phyloP scores from a whole-genome alignment of 2,113 vertebrate genomes.

The Scortum barcoo region DNA sequence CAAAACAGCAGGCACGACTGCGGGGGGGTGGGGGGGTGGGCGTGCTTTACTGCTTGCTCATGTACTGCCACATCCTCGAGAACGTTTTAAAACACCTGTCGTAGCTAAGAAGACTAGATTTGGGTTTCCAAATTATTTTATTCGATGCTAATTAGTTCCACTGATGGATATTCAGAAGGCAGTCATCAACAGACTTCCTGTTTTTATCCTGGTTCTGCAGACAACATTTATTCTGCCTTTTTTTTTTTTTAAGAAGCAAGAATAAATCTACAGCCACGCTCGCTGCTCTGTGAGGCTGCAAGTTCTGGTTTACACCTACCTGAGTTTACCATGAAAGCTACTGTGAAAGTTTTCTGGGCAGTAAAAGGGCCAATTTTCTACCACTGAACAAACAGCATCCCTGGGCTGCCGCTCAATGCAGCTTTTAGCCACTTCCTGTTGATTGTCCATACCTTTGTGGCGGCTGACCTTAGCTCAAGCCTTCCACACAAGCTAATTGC shows the following conservation, averaged over 20 bases:
- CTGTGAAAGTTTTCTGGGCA: background rate
- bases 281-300: background rate
- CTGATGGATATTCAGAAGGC: background rate
- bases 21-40: no score
- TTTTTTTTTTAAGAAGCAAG: no score
- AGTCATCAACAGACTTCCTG: background rate
- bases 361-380: slow-evolving; percentile 29
- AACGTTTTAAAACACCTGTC: background rate
- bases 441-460: background rate
- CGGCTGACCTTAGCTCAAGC: no score
- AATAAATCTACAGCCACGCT: no score
- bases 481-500: slow-evolving; percentile 14
- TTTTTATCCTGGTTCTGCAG: background rate
- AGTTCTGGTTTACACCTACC: background rate
- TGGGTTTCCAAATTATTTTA: background rate
- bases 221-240: no score
- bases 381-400: background rate
- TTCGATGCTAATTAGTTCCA: background rate
- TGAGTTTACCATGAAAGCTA: background rate
- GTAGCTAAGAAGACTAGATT: background rate
- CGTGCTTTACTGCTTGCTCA: background rate
- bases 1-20: background rate
- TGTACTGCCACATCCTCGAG: background rate
- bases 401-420: slow-evolving; percentile 1
- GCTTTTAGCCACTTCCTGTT: slow-evolving; percentile 5